Percentiles rank a stretch among this genome's conserved stretches.
Conservation (phyloP, 2,888 invertebrate genomes). For the Ariolimax columbianus region DNA sequence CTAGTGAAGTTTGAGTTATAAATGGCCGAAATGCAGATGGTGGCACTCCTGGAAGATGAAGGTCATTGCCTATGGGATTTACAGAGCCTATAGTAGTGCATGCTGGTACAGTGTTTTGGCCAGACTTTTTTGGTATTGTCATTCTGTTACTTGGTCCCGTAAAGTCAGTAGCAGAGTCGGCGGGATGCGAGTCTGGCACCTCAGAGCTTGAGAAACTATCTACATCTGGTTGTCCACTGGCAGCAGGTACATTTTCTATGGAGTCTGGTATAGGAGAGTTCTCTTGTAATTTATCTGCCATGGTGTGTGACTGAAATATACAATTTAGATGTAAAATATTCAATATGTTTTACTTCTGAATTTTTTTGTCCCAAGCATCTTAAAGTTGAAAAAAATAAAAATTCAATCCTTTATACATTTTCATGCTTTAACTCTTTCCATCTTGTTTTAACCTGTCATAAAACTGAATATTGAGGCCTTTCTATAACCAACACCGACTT, state of each 20-base stretch:
- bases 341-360: too few relatives aligned
- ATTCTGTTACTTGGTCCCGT: conserved; percentile 1
- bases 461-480: too few relatives aligned
- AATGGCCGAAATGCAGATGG: conserved; percentile 52
- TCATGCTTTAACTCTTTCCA: too few relatives aligned
- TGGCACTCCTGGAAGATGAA: conserved; percentile 34
- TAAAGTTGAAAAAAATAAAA: too few relatives aligned
- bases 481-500: too few relatives aligned
- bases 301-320: neutral
- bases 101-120: conserved; percentile 12
- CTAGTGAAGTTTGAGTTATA: conserved; percentile 27
- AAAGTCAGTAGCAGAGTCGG: conserved; percentile 10
- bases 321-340: neutral
- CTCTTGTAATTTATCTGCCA: conserved; percentile 40
- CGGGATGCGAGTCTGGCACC: neutral
- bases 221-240: neutral
- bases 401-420: too few relatives aligned
- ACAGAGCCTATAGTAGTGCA: conserved; percentile 32
- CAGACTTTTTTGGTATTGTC: conserved; percentile 23
- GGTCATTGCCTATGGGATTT: conserved; percentile 28
- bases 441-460: too few relatives aligned
- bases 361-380: too few relatives aligned
- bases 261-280: conserved; percentile 38
- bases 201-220: conserved; percentile 14
- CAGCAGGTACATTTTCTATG: conserved; percentile 3